Base-by-base conservation (phyloP, 2,888 invertebrate species). In the Plagodis dolabraria region DNA sequence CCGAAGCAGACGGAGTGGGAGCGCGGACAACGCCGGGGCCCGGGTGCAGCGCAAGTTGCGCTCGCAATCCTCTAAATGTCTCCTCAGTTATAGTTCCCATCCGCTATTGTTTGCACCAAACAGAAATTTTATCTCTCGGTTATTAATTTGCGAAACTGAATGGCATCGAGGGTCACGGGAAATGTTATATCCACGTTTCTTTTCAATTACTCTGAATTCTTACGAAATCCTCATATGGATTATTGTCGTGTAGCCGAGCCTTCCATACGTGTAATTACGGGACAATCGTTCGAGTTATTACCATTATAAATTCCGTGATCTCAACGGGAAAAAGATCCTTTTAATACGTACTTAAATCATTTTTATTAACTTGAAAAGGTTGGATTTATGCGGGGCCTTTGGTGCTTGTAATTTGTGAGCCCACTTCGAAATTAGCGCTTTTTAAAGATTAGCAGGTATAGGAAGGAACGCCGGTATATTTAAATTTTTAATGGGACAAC, bases 291-390 rank as follows among this genome's bases (percentile, higher is more conserved):
- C 70, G 77, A 83, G 82, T 85, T 85, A 85, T 83, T 76, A 76
- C 83, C 80, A 83, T 83, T 87, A 89, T 87, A 88, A 87, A 88
- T 87, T 86, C 73, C 77, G 75, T 83, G 82, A 84, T 83, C 82
- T 83, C 77, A 76, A 79, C 79, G 75, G 74, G 76, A 80, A 81
- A 84, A 83, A 86, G 81, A 87, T 86, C 82, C 83, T 83, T 87
- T 87, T 87, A 88, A 87, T 87, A 88, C 82, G 80, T 83, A 71
- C 83, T 86, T 90, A 89, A 89, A 90, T 90, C 88, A 90, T 90
- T 89, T 90, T 90, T 90, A 90, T 89, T 85, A 89, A 89, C 85
- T 87, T 84, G 84, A 84, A 90, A 88, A 89, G 87, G 88, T 89
- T 83, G 83, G 79, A 87, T 87, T 89, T 89, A 87, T 87, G 81